Conservation (phyloP, 2,888 invertebrate species). For the Lottia gigantea region DNA sequence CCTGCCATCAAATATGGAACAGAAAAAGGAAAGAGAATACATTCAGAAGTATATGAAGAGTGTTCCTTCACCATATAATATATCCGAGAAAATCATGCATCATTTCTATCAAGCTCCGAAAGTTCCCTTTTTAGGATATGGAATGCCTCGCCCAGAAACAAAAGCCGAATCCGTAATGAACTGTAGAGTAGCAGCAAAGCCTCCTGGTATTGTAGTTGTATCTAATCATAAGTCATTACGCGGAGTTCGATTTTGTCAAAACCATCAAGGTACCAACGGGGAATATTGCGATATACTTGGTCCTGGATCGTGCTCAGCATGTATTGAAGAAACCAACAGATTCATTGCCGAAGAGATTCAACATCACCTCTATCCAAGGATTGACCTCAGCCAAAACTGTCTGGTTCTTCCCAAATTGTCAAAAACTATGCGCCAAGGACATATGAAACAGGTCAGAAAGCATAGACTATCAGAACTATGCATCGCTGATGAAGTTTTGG, state of each 20-base stretch:
- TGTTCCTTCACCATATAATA: constrained; percentile 39
- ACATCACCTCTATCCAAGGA: constrained; percentile 44
- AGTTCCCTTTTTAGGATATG: constrained; percentile 37
- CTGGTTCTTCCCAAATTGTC: constrained; percentile 23
- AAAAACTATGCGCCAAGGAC: constrained; percentile 38
- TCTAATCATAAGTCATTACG: constrained; percentile 25
- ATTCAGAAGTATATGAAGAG: constrained; percentile 39
- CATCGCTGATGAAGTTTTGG: constrained; percentile 25
- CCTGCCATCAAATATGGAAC: constrained; percentile 36
- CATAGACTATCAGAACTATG: constrained; percentile 39
- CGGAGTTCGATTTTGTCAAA: constrained; percentile 17
- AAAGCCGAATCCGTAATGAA: constrained; percentile 29
- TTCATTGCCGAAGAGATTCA: constrained; percentile 51
- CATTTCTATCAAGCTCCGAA: constrained; percentile 37
- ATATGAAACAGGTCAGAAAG: constrained; percentile 40
- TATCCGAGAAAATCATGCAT: constrained; percentile 45
- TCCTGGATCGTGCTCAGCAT: constrained; percentile 47
- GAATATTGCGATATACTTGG: constrained; percentile 55
- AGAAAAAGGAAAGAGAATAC: constrained; percentile 47
- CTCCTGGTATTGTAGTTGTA: constrained; percentile 24
- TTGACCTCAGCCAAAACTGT: constrained; percentile 37
- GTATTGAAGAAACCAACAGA: constrained; percentile 52
- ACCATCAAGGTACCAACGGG: constrained; percentile 20
- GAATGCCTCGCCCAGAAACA: constrained; percentile 49
- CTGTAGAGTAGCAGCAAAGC: constrained; percentile 15